phyloP scores from a whole-genome alignment of 2,113 vertebrate species.

The Hippolais icterina region DNA sequence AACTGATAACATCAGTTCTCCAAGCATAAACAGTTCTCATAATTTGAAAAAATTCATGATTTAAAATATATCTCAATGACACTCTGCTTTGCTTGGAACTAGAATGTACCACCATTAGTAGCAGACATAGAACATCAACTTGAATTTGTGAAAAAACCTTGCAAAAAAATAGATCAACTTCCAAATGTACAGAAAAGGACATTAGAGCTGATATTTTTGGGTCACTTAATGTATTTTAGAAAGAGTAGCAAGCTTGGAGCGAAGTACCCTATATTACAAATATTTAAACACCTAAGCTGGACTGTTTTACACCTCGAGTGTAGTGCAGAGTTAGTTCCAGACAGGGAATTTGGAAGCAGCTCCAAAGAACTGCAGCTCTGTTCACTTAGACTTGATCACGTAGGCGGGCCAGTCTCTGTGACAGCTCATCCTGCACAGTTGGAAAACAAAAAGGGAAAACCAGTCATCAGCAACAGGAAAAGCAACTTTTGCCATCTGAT shows the following conservation, averaged over 20 bases:
- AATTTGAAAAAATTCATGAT: neutral
- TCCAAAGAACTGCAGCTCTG: neutral
- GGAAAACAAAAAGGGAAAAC: neutral
- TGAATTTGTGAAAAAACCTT: conserved; percentile 50
- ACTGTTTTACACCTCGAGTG: neutral
- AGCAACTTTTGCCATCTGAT: neutral
- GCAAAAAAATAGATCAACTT: conserved; percentile 66
- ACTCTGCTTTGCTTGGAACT: neutral
- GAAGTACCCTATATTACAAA: conserved; percentile 17
- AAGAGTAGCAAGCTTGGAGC: conserved; percentile 45
- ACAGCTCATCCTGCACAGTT: conserved; percentile 87
- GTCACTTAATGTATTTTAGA: conserved; percentile 40
- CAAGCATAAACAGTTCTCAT: neutral
- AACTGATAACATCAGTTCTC: neutral
- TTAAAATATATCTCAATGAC: conserved; percentile 8
- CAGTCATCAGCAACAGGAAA: neutral
- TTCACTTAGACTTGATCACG: conserved; percentile 85
- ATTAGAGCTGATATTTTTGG: neutral
- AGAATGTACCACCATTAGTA: neutral
- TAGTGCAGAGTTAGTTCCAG: conserved; percentile 7
- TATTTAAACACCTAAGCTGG: conserved; percentile 9
- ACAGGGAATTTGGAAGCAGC: neutral
- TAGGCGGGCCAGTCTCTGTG: conserved; percentile 90
- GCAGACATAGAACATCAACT: neutral
- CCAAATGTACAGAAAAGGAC: conserved; percentile 61